A percentile compares a stretch with the other conserved stretches of the same genome.
phyloP scores from a whole-genome alignment of 1,140 invertebrate genomes.

The Camponotus pennsylvanicus region DNA sequence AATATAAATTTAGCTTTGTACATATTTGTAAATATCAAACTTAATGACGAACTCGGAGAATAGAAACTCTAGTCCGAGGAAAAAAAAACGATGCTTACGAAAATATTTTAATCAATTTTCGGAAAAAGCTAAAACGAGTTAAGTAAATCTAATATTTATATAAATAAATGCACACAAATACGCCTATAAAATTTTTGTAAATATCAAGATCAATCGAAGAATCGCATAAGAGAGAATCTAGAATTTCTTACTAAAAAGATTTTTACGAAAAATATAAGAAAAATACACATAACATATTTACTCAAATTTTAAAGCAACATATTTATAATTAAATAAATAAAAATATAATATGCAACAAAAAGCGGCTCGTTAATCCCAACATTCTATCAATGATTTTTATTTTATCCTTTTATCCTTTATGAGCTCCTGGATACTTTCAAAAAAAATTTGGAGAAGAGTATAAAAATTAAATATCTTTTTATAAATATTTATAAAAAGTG shows the following conservation, averaged over 20 bases:
- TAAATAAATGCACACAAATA: constrained; percentile 14
- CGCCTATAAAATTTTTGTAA: constrained; percentile 51
- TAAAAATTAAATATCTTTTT: neutral
- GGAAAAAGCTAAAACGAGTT: neutral
- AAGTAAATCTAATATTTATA: constrained; percentile 20
- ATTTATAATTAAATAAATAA: constrained; percentile 51
- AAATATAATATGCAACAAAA: constrained; percentile 1
- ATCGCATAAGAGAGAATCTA: neutral
- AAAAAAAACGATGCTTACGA: neutral
- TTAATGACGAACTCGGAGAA: neutral
- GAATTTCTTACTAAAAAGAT: constrained; percentile 38
- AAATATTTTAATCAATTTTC: constrained; percentile 22
- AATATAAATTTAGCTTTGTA: constrained; percentile 46
- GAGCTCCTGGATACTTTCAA: neutral
- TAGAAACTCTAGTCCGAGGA: neutral
- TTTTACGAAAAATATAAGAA: constrained; percentile 9
- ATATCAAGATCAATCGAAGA: neutral
- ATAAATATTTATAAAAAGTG: neutral
- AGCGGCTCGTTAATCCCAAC: neutral
- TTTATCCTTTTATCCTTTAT: neutral
- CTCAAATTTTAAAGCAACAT: neutral
- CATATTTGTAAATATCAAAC: constrained; percentile 49
- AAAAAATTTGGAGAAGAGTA: neutral
- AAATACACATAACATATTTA: neutral
- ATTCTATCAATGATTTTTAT: neutral